Evolutionary conservation across 2,113 vertebrate genomes (phyloP).

Genomic region (Globicephala melas): DNA sequence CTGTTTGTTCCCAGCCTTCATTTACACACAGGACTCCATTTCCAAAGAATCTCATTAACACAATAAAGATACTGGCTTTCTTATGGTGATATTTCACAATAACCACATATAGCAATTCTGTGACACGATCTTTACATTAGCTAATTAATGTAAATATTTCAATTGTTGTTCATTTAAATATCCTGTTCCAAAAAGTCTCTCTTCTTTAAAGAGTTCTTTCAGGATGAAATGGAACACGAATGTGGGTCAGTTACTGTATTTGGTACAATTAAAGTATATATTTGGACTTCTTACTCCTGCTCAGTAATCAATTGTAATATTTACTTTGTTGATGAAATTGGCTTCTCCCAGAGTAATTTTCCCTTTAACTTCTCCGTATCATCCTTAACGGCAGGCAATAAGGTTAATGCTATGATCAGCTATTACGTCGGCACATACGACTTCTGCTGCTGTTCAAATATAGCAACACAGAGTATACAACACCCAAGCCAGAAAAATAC

Average conservation of each 20-base stretch:
- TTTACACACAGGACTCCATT: neutral
- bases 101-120: neutral
- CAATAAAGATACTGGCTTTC: neutral
- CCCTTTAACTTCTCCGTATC: constrained; percentile 43
- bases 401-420: constrained; percentile 55
- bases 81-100: neutral
- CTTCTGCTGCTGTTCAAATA: constrained; percentile 58
- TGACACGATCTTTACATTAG: neutral
- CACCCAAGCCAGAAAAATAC: constrained; percentile 35
- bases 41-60: neutral
- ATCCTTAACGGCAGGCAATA: constrained; percentile 47
- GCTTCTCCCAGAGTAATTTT: constrained; percentile 53
- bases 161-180: constrained; percentile 23
- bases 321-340: constrained; percentile 4
- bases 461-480: constrained; percentile 26
- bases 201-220: constrained; percentile 32
- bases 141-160: constrained; percentile 46
- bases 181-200: neutral
- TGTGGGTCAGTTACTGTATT: constrained; percentile 26
- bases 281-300: constrained; percentile 27
- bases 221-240: constrained; percentile 32
- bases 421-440: neutral
- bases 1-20: neutral
- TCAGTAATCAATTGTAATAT: constrained; percentile 9
- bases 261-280: constrained; percentile 58